phyloP scores from a whole-genome alignment of 2,888 invertebrate species.

The Papilio demoleus region DNA sequence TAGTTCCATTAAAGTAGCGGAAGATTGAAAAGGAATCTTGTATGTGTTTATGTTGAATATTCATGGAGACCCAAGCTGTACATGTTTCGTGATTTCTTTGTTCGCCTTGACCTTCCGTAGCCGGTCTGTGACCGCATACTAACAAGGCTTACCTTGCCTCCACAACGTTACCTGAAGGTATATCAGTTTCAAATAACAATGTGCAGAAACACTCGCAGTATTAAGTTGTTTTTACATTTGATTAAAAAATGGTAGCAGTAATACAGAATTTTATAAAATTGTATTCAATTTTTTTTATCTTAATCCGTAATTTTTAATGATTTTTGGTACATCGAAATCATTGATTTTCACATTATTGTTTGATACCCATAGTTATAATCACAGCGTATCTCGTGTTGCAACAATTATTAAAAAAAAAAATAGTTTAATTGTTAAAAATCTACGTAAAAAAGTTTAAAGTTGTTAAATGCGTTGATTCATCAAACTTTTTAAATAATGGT shows the following conservation, averaged over 20 bases:
- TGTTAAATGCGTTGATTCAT: background rate
- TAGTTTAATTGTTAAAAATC: background rate
- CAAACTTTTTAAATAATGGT: background rate
- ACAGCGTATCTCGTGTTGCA: no score
- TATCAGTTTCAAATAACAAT: background rate
- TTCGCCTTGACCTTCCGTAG: conserved; percentile 69
- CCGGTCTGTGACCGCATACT: conserved; percentile 66
- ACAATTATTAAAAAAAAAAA: no score
- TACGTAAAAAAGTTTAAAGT: background rate
- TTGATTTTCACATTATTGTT: no score
- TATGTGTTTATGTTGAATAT: conserved; percentile 46
- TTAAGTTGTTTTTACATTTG: background rate
- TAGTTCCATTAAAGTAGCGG: conserved; percentile 61
- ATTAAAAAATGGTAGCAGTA: background rate
- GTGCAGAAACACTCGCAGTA: background rate
- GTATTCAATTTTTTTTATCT: no score
- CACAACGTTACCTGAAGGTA: conserved; percentile 4
- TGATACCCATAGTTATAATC: no score
- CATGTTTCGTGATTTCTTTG: conserved; percentile 50
- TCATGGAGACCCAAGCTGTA: conserved; percentile 21
- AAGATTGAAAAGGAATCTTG: conserved; percentile 61
- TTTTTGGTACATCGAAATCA: no score
- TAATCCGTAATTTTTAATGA: background rate
- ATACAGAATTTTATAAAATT: no score
- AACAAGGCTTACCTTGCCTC: conserved; percentile 46